Evolutionary conservation across 37 sponge, comb jelly and placozoan genomes (phyloP).

Genomic region (Axinella damicornis): DNA sequence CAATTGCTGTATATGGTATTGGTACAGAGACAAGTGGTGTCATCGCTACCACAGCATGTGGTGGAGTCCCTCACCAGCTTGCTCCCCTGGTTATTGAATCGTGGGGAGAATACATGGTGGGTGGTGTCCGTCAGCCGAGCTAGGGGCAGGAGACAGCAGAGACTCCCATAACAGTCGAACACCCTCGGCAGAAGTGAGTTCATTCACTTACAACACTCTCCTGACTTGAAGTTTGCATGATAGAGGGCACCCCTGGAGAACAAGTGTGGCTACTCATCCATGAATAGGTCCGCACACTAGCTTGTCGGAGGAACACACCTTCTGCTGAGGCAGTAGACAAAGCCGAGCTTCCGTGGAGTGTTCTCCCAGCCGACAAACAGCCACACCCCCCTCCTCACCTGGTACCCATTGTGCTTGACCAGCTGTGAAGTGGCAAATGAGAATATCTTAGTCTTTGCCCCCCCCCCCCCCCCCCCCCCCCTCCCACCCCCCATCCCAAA

Average conservation of each 20-base stretch:
- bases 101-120: conserved; percentile 37
- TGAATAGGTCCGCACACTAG: neutral
- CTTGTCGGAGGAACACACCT: conserved; percentile 28
- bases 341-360: conserved; percentile 78
- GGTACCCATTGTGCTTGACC: conserved; percentile 70
- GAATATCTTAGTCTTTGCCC: neutral
- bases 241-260: conserved; percentile 75
- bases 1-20: too few relatives aligned
- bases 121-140: conserved; percentile 45
- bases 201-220: conserved; percentile 47
- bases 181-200: too few relatives aligned
- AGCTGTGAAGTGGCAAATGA: conserved; percentile 11
- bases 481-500: conserved; percentile 45
- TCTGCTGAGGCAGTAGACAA: conserved; percentile 79
- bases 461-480: too few relatives aligned
- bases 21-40: too few relatives aligned
- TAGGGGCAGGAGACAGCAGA: conserved; percentile 4
- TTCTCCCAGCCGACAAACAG: conserved; percentile 89
- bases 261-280: neutral
- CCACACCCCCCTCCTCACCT: conserved; percentile 40
- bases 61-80: conserved; percentile 65
- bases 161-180: too few relatives aligned
- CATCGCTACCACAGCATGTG: too few relatives aligned
- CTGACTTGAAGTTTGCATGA: conserved; percentile 28
- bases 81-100: conserved; percentile 63